Evolutionary conservation across 2,113 vertebrate genomes (phyloP).

Genomic region (Oncorhynchus gorbuscha): DNA sequence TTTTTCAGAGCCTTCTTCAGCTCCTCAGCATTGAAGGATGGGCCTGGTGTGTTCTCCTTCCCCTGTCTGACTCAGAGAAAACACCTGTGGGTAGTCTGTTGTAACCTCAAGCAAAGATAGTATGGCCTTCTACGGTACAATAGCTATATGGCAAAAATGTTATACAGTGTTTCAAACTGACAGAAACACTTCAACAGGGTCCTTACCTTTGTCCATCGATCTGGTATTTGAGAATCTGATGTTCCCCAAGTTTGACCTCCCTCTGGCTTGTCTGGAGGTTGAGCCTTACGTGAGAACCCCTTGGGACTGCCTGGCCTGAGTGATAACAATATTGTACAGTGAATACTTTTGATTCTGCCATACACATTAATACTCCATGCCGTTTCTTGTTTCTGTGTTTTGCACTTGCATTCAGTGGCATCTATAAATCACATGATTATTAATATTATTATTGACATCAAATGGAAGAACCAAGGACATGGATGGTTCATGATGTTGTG

Average conservation of each 20-base stretch:
- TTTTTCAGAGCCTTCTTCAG: slow-evolving; percentile 87
- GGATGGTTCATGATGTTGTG: too few species aligned
- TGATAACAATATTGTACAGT: background rate
- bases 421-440: too few species aligned
- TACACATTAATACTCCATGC: background rate
- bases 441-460: too few species aligned
- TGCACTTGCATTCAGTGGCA: too few species aligned
- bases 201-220: slow-evolving; percentile 76
- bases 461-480: too few species aligned
- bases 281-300: slow-evolving; percentile 85
- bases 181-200: background rate
- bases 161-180: background rate
- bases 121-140: background rate
- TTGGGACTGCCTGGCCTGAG: slow-evolving; percentile 85
- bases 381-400: too few species aligned
- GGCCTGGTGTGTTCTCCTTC: slow-evolving; percentile 58
- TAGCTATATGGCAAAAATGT: background rate
- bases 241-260: slow-evolving; percentile 81
- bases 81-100: background rate
- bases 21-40: slow-evolving; percentile 79
- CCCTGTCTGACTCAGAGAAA: slow-evolving; percentile 47
- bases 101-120: background rate
- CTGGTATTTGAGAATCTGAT: slow-evolving; percentile 58
- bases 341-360: background rate
- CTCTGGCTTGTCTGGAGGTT: slow-evolving; percentile 90